Evolutionary conservation across 92 coral and sea anemone species (phyloP), one percentile per base, ranked within the genome.

Genomic region (Anthopleura xanthogrammica): DNA sequence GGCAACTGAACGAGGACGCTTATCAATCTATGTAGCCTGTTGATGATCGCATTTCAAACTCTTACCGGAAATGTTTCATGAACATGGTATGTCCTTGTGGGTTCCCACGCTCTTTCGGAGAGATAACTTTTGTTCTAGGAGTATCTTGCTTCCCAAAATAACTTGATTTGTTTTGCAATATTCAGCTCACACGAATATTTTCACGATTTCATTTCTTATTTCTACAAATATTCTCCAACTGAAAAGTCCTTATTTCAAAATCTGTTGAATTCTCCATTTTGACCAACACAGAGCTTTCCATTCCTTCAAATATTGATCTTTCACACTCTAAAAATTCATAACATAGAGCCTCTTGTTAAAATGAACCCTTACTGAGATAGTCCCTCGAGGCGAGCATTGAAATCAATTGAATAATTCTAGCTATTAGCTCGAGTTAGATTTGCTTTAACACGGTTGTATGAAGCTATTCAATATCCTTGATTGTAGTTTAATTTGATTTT

Each of bases 51-150:
- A 68, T 68, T 68, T 68, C 74, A 62, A 20, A 12, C 29, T 23
- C 41, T 23, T 14, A 68, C 74, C 74, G 74, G 74, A 68, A 68
- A 68, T 68, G 74, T 68, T 29, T 68, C 74, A 68, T 68, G 74
- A 3, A 11, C 40, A n/a, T 68, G 74, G 74, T 29, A 68, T 68
- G 74, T 36, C 8, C 36, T 62, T 20, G 70, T 62, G 23, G 70
- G 52, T 81, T 81, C 84, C 84, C 84, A 81, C 84, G 84, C 84
- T 81, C 75, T 41, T 56, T 29, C 70, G 73, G 40, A 36, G 50
- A 81, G 75, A 68, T 68, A 68, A 23, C 3, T 42, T 23, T 68
- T 68, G 10, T 1, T 68, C 16, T 23, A 68, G 42, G 36, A 9
- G 43, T 22, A 68, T 29, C 41, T 68, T 23, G 16, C 42, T 68